Evolutionary conservation across 2,888 invertebrate species (phyloP), one percentile per base, ranked within the genome.

Genomic region (Pristionchus arcanus): DNA sequence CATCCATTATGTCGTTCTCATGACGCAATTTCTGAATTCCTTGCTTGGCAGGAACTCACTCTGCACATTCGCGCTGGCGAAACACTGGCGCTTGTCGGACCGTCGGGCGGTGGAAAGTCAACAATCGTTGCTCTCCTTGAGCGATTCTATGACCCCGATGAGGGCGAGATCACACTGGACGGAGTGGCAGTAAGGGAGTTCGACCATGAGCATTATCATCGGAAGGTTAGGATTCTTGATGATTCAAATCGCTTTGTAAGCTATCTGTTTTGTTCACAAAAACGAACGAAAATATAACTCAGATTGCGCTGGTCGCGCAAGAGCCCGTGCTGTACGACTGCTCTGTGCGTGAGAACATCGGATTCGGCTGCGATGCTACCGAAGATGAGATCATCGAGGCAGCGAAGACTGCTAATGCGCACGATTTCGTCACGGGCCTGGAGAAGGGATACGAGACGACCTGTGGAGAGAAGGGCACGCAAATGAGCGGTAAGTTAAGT

Each of bases 51-150:
- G 55, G 55, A 19, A 1, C 55, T 55, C 21, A 3, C 55, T 21
- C 21, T 55, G 13, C 19, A 55, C 16, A 55, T 55, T 21, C 16
- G 21, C 5, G 21, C 13, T 0, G 55, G 55, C 1, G 95, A 96
- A 91, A 95, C 95, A 9, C 94, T 95, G 49, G 96, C 96, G 13
- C 92, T 96, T 68, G 96, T 96, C 16, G 96, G 96, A 0, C 95
- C 95, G 19, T 95, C 91, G 77, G 93, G 93, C 9, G 95, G 95
- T 4, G 96, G 96, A 16, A 96, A 96, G 91, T 95, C 95, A 5
- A 95, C 95, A 1, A 95, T 95, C 91, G 94, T 96, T 16, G 94
- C 95, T 37, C 93, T 96, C 19, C 91, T 96, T 28, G 94, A 96
- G 92, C 95, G 95, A 90, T 96, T 96, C 92, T 96, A 96, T 91